These are phyloP conservation scores for Cynopterus sphinx DNA, from an alignment of 2,797 vertebrate species.

Conservation along the genomic window DNA sequence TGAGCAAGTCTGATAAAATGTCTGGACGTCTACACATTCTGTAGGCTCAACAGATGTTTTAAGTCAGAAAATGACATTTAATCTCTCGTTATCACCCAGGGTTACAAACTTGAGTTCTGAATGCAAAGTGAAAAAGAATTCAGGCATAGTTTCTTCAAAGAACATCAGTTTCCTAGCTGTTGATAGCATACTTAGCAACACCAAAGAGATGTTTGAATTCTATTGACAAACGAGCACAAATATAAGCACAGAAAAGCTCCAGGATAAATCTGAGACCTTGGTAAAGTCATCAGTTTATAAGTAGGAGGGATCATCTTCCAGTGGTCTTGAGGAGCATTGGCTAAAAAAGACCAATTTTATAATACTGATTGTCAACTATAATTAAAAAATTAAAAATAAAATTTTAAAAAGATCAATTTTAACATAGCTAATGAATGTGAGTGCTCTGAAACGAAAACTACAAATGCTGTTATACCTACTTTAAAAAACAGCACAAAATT, in stretches of 20 bases:
- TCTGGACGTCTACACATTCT: not conserved
- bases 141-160: not conserved
- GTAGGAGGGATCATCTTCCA: not conserved
- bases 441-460: not conserved
- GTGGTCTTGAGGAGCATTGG: not conserved
- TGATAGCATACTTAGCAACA: not conserved
- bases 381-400: no score
- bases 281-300: not conserved
- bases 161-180: not conserved
- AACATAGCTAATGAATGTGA: not conserved
- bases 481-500: not conserved
- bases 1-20: not conserved
- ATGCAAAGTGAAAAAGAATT: not conserved
- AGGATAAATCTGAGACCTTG: not conserved
- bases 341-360: not conserved
- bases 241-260: not conserved
- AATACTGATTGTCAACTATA: no score
- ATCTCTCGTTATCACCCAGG: not conserved
- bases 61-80: not conserved
- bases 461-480: not conserved
- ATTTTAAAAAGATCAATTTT: not conserved
- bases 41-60: not conserved
- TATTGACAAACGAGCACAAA: not conserved
- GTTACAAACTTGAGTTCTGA: not conserved
- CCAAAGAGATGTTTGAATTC: not conserved